phyloP scores from a whole-genome alignment of 2,113 vertebrate genomes.

The Brachirus orientalis region DNA sequence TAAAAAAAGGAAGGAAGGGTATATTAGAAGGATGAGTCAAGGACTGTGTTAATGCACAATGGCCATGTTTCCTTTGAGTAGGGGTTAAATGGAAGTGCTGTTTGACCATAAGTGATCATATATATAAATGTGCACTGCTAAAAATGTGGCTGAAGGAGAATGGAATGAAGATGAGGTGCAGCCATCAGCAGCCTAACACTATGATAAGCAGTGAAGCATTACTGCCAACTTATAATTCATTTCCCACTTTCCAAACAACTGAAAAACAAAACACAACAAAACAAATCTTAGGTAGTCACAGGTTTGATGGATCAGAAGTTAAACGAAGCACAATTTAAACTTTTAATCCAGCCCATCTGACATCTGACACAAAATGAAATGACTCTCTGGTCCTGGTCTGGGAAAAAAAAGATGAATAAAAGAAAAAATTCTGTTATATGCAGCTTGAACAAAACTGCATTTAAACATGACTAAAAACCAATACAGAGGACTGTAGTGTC shows the following conservation, averaged over 20 bases:
- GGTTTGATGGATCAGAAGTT: too few relatives aligned
- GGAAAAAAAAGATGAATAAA: background rate
- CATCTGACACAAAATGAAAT: too few relatives aligned
- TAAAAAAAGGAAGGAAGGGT: background rate
- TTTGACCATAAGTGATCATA: too few relatives aligned
- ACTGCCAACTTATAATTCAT: background rate
- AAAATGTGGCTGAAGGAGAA: background rate
- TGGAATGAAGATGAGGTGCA: conserved; percentile 17
- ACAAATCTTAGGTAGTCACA: too few relatives aligned
- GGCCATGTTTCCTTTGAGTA: background rate
- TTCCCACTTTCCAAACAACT: background rate
- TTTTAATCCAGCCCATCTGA: too few relatives aligned
- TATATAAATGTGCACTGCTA: background rate
- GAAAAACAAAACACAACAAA: too few relatives aligned
- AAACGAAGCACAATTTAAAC: too few relatives aligned
- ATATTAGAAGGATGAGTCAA: background rate
- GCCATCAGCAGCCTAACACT: conserved; percentile 7
- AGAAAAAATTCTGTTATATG: conserved; percentile 3
- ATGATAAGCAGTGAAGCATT: conserved; percentile 12
- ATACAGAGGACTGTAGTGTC: background rate
- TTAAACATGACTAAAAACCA: conserved; percentile 2
- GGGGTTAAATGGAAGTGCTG: too few relatives aligned
- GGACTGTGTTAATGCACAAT: background rate
- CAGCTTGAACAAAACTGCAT: background rate
- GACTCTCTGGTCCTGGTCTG: too few relatives aligned